These are phyloP conservation scores for Aurelia coerulea DNA, from an alignment of 30 jellyfish, hydroid and myxozoan species.

Conservation along the genomic window DNA sequence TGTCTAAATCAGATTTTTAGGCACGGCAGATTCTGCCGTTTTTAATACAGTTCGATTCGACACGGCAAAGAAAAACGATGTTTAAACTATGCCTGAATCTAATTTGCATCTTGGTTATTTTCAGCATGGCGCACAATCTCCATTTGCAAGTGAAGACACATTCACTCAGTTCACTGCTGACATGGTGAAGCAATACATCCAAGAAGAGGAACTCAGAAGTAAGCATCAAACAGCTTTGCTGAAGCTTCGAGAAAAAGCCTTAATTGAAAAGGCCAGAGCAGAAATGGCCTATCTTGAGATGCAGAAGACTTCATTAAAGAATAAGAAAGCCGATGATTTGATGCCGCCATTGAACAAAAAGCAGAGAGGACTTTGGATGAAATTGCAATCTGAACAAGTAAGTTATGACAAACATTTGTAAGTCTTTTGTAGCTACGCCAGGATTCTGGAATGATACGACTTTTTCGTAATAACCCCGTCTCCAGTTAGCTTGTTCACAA, in stretches of 20 bases:
- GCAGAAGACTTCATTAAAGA: constrained; percentile 75
- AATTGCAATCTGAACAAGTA: constrained; percentile 92
- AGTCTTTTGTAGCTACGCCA: no score
- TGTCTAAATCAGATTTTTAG: no score
- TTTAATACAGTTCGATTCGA: no score
- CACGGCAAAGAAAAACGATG: no score
- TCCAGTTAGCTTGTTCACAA: no score
- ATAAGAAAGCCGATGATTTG: constrained; percentile 85
- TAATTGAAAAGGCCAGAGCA: constrained; percentile 90
- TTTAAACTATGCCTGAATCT: no score
- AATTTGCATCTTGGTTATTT: background rate
- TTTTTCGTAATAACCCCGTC: no score
- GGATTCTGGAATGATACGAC: no score
- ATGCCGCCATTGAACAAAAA: constrained; percentile 95
- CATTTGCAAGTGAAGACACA: constrained; percentile 93
- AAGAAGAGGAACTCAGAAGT: constrained; percentile 92
- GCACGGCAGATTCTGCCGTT: no score
- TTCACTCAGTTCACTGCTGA: constrained; percentile 81
- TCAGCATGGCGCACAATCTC: constrained; percentile 75
- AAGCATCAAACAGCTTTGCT: constrained; percentile 89
- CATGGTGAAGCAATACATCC: constrained; percentile 87
- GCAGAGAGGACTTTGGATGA: constrained; percentile 87
- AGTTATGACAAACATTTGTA: background rate
- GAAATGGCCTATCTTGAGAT: constrained; percentile 94
- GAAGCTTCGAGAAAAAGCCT: constrained; percentile 87